phyloP scores from a whole-genome alignment of 2,888 invertebrate species.

The Onthophagus sagittarius region DNA sequence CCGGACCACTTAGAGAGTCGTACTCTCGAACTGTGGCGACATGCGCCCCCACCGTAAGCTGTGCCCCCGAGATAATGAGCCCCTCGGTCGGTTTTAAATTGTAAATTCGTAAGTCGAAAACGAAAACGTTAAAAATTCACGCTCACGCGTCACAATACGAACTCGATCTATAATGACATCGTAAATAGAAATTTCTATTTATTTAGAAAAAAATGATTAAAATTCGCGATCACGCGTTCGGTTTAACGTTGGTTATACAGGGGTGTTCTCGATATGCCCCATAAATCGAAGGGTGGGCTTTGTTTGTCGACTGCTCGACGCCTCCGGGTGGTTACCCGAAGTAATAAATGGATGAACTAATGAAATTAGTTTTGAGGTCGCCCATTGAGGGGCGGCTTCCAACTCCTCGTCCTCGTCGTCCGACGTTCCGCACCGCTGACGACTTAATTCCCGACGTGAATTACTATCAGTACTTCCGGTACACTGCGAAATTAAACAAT shows the following conservation, averaged over 20 bases:
- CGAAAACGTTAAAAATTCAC: neutral
- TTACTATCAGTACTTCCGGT: neutral
- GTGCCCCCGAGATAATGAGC: neutral
- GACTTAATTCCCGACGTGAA: constrained; percentile 1
- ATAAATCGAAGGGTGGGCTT: constrained; percentile 20
- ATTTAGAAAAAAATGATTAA: no score
- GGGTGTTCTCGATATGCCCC: constrained; percentile 3
- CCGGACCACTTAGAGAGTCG: neutral
- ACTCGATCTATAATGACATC: no score
- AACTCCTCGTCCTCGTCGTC: neutral
- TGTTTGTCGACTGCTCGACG: constrained; percentile 23
- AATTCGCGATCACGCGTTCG: neutral
- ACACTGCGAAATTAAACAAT: neutral
- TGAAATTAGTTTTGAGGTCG: constrained; percentile 25
- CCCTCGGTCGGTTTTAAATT: neutral
- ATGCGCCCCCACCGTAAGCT: neutral
- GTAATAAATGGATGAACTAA: constrained; percentile 23
- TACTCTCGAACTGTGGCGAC: neutral
- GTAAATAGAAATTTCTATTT: no score
- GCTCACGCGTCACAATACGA: neutral
- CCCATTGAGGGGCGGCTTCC: neutral
- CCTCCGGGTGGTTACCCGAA: constrained; percentile 23
- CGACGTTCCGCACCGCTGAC: constrained; percentile 1
- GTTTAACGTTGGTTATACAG: neutral
- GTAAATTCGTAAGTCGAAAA: neutral